phyloP scores from a whole-genome alignment of 1,140 invertebrate genomes.

The Propsilocerus akamusi region DNA sequence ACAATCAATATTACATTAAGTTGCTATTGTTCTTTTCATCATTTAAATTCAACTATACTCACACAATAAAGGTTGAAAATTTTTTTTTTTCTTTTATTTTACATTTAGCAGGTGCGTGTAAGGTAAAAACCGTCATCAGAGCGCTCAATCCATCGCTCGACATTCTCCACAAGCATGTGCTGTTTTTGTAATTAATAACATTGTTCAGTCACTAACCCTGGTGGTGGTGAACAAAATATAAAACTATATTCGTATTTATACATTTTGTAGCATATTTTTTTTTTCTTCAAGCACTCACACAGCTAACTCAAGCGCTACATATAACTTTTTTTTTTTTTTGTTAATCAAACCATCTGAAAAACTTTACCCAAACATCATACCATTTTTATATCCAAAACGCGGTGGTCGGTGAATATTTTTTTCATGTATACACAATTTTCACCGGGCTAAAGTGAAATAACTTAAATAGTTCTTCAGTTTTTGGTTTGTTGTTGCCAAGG shows the following conservation, averaged over 20 bases:
- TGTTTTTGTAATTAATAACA: background rate
- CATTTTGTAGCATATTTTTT: too few species aligned
- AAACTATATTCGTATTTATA: too few species aligned
- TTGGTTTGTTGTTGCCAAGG: constrained; percentile 2
- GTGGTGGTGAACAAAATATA: too few species aligned
- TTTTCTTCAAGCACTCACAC: background rate
- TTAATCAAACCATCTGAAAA: constrained; percentile 2
- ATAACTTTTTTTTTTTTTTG: too few species aligned
- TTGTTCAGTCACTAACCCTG: background rate
- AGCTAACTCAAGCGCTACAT: too few species aligned
- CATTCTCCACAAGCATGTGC: too few species aligned
- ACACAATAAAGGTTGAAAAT: background rate
- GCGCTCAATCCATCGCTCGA: too few species aligned
- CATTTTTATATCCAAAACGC: constrained; percentile 1
- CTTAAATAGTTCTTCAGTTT: constrained; percentile 1
- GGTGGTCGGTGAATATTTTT: background rate
- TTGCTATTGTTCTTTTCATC: background rate
- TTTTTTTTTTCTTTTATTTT: too few species aligned
- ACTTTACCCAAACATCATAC: background rate
- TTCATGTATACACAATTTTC: background rate
- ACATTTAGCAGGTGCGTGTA: too few species aligned
- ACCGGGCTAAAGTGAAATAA: background rate
- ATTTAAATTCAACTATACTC: background rate
- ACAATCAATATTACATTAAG: constrained; percentile 1
- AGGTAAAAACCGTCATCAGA: too few species aligned